phyloP scores from a whole-genome alignment of 2,797 vertebrate species.

The Meda fulgida region DNA sequence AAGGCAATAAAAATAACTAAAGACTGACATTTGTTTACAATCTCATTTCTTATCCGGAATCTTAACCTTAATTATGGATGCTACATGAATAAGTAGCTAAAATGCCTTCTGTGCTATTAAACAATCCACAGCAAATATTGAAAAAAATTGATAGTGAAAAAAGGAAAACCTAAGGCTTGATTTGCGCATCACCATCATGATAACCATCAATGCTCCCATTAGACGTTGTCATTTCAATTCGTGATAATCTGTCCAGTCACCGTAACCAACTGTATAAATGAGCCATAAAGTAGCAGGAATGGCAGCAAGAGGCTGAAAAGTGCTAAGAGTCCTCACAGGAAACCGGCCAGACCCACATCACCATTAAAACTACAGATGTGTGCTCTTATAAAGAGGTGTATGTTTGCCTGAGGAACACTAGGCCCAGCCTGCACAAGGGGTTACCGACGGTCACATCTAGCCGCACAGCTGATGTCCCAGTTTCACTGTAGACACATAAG shows the following conservation, averaged over 20 bases:
- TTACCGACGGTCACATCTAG: slow-evolving; percentile 43
- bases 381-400: slow-evolving; percentile 44
- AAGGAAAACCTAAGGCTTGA: not conserved
- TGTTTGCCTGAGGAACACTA: slow-evolving; percentile 41
- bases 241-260: slow-evolving; percentile 28
- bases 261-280: slow-evolving; percentile 22
- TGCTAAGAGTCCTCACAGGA: slow-evolving; percentile 41
- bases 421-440: slow-evolving; percentile 21
- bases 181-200: not conserved
- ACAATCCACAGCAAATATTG: not conserved
- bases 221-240: not conserved
- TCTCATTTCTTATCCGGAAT: not conserved
- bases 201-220: not conserved
- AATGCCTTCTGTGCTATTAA: not conserved
- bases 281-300: slow-evolving; percentile 14
- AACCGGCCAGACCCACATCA: slow-evolving; percentile 53
- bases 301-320: slow-evolving; percentile 2
- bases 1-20: not conserved
- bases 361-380: slow-evolving; percentile 57
- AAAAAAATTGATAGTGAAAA: not conserved
- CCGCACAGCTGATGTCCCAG: slow-evolving; percentile 23
- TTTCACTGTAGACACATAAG: slow-evolving; percentile 19
- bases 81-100: slow-evolving; percentile 6
- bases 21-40: not conserved
- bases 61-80: not conserved